These are phyloP conservation scores for Laticauda colubrina DNA, from an alignment of 2,113 vertebrate species.

Conservation along the genomic window DNA sequence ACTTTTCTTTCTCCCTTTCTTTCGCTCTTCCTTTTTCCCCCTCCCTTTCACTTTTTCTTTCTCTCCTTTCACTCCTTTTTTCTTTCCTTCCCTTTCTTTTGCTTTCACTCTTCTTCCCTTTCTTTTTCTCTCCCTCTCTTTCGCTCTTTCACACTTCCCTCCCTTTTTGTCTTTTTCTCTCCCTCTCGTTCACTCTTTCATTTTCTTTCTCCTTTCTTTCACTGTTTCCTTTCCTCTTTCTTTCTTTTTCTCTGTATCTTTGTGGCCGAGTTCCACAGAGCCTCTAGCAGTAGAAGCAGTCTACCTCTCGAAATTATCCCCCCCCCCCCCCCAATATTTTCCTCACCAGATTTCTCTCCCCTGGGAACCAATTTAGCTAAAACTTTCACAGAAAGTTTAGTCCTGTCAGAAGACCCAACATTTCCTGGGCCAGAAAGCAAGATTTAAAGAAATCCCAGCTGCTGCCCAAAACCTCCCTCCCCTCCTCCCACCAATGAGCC, in stretches of 20 bases:
- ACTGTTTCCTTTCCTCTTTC: too few species aligned
- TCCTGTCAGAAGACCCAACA: neutral
- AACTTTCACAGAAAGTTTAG: neutral
- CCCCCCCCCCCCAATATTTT: neutral
- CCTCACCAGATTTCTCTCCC: neutral
- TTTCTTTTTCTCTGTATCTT: neutral
- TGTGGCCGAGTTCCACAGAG: neutral
- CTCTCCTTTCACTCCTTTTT: neutral
- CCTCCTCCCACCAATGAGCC: accelerated
- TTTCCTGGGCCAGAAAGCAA: neutral
- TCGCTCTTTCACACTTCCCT: too few species aligned
- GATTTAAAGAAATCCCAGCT: neutral
- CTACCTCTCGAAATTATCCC: neutral
- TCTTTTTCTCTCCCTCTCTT: too few species aligned
- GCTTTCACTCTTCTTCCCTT: too few species aligned
- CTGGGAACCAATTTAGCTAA: neutral
- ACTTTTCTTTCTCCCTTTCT: too few species aligned
- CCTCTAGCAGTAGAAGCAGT: neutral
- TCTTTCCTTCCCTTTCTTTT: too few species aligned
- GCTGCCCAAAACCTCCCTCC: neutral
- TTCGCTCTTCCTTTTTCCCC: too few species aligned
- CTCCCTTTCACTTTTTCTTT: too few species aligned
- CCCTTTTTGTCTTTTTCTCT: too few species aligned
- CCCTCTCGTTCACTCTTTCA: too few species aligned
- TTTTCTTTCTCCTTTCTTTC: too few species aligned